Conservation (phyloP, 2,888 invertebrate genomes). For the Calameuta filiformis region DNA sequence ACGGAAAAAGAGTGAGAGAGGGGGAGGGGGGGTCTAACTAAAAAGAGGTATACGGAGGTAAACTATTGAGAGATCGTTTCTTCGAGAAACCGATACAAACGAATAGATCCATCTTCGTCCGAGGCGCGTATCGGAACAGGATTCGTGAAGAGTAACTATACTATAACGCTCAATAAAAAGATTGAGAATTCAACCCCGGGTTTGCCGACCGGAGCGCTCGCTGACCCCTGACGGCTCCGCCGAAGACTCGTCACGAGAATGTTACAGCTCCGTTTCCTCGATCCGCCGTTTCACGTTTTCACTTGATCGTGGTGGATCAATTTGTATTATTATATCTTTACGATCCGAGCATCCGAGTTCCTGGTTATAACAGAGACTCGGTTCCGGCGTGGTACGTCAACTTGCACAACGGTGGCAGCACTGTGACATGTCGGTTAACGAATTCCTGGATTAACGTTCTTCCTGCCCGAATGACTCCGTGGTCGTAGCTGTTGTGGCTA, state of each 20-base stretch:
- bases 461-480: too few species aligned
- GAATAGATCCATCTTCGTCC: too few species aligned
- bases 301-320: constrained; percentile 29
- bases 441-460: too few species aligned
- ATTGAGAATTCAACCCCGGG: constrained; percentile 46
- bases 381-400: too few species aligned
- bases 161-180: constrained; percentile 23
- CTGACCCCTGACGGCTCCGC: constrained; percentile 49
- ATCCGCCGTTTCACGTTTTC: constrained; percentile 33
- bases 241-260: constrained; percentile 47
- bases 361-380: too few species aligned
- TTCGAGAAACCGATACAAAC: too few species aligned
- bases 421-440: too few species aligned
- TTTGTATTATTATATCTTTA: too few species aligned
- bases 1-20: background rate
- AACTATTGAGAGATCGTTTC: constrained; percentile 14
- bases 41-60: background rate
- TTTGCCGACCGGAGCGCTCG: constrained; percentile 48
- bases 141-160: constrained; percentile 1
- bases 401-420: too few species aligned
- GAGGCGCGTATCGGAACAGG: background rate
- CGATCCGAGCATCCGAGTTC: too few species aligned
- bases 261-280: background rate
- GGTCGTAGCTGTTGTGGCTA: too few species aligned
- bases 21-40: background rate